Base-by-base conservation (phyloP, 2,888 invertebrate genomes). In the Habroteleia sp. region DNA sequence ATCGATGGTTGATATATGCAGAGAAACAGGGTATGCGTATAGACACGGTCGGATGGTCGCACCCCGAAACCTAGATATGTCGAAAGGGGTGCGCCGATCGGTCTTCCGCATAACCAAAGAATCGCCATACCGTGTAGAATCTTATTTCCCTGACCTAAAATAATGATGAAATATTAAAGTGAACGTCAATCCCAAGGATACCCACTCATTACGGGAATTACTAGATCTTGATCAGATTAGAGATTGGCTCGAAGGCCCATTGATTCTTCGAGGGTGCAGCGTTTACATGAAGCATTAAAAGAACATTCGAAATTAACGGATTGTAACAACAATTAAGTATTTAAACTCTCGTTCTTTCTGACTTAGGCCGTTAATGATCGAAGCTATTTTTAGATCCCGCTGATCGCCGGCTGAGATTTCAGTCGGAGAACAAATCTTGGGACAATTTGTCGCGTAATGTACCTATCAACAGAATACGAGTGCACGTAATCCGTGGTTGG, bases 401-500 rank as follows among this genome's bases (percentile, higher is more conserved):
- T 14, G 31, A 42, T 39, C n/a, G 20, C n/a, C 6, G 14, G 8
- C 6, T 11, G 14, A 33, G 50, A 41, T 63, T 50, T 0, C 3
- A 31, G 5, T 37, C 14, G 48, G 44, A 72, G 65, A 72, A 65
- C 33, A 50, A 37, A 72, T 72, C 72, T 65, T 5, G 27, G 31
- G 50, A 63, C 41, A 37, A 63, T 65, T 65, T 65, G 72, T 72
- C 58, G 37, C 44, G 8, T 65, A 50, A 65, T 60, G 58, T 60
- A 46, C 25, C 56, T 54, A 63, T 65, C 52, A 46, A 39, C 48
- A 11, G 56, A 44, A 33, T 31, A 46, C 2, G 8, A 42, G 29
- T 82, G 85, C 87, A 86, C 86, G 87, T 80, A 83, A 81, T 84
- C 82, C 80, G 81, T 71, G 83, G 84, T 79, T 77, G 74, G 23